phyloP scores from a whole-genome alignment of 2,113 vertebrate genomes.

The Smithornis capensis region DNA sequence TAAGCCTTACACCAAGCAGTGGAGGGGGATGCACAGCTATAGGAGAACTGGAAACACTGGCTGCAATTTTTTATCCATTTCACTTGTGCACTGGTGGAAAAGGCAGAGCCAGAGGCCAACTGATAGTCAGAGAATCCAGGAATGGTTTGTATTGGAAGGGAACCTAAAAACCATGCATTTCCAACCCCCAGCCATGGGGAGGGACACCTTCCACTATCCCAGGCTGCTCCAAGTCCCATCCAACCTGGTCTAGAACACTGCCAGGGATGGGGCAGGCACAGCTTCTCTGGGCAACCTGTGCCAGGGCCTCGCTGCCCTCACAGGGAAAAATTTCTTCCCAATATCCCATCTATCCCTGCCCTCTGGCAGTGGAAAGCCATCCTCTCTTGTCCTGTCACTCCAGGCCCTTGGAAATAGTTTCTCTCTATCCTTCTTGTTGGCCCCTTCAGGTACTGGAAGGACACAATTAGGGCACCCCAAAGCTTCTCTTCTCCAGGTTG shows the following conservation, averaged over 20 bases:
- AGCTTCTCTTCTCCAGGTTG: neutral
- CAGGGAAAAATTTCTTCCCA: neutral
- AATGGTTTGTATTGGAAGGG: neutral
- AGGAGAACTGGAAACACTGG: neutral
- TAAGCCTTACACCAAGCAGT: neutral
- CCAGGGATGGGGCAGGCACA: neutral
- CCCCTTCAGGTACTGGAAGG: neutral
- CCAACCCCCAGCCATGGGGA: neutral
- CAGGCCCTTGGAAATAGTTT: neutral
- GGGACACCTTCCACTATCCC: neutral
- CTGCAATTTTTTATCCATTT: neutral
- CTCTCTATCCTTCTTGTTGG: neutral
- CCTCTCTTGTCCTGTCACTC: neutral
- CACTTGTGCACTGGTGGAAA: neutral
- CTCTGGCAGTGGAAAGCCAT: neutral
- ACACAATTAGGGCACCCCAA: neutral
- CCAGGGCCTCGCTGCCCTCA: neutral
- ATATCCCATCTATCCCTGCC: neutral
- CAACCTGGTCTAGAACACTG: neutral
- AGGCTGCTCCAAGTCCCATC: neutral
- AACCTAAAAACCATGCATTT: accelerated
- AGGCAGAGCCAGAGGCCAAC: neutral
- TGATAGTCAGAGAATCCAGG: neutral
- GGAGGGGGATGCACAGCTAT: neutral
- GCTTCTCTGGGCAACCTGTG: neutral